Evolutionary conservation across 2,888 invertebrate genomes (phyloP), one percentile per base, ranked within the genome.

Genomic region (Nephrocerus scutellatus): DNA sequence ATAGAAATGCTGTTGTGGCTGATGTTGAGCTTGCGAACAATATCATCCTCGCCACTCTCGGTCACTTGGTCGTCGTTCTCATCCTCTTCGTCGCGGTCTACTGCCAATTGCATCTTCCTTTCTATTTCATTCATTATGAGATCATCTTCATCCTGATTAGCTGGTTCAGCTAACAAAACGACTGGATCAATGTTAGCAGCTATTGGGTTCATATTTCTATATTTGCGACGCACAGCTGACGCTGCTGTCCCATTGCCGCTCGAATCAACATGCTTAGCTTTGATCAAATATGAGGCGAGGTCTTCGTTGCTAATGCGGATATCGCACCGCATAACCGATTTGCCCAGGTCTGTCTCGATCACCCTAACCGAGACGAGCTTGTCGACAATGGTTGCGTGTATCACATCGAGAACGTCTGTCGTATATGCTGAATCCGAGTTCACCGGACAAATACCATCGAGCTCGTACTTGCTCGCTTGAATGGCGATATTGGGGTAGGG

Each of bases 401-500:
- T 71, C 39, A 71, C 72, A 51, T 84, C 82, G 22, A 84, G 68
- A 3, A 75, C 73, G 2, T 60, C 57, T 1, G 65, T 54, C 5
- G 67, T 56, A 76, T 80, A 84, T 5, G 48, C 58, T 0, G 55
- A 56, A 5, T 39, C 37, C 1, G 33, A 39, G 0, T 60, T 58
- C 19, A 57, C 58, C 9, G 77, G 72, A 28, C 56, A 52, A 7
- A 81, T 65, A 13, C 73, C 72, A 29, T 71, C 52, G 15, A 89
- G 68, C 9, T 68, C 52, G 49, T 82, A 79, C 54, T 72, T 77
- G 30, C 74, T 73, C 1, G 80, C 76, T 59, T 84, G 77, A 10
- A 75, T 72, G 1, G 84, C 84, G 39, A 85, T 70, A 33, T 82
- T 70, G 1, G 75, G 70, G 30, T 81, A 73, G 5, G 78, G 73